Evolutionary conservation across 2,888 invertebrate genomes (phyloP).

Genomic region (Panzeria rudis): DNA sequence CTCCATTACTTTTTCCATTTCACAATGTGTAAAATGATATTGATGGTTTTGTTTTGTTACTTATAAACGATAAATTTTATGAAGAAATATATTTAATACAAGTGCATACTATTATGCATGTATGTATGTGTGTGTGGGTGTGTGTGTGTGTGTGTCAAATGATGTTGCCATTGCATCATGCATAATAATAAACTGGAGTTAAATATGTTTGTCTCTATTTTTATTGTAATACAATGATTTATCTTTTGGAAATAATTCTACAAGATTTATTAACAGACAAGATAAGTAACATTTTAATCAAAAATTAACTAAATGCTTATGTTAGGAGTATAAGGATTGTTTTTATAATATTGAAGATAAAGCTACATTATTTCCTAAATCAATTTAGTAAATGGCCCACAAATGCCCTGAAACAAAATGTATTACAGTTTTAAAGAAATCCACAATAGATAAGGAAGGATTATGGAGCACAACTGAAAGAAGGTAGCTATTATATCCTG

Average conservation of each 20-base stretch:
- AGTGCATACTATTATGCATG: neutral
- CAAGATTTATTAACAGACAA: neutral
- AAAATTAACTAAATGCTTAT: neutral
- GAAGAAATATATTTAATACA: conserved; percentile 19
- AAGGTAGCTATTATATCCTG: too few species aligned
- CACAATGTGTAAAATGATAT: conserved; percentile 45
- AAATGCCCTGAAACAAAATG: too few species aligned
- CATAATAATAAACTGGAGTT: conserved; percentile 31
- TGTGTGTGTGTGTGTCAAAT: neutral
- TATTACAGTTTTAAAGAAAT: too few species aligned
- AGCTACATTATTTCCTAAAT: too few species aligned
- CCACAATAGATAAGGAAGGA: too few species aligned
- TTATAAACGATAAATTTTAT: conserved; percentile 54
- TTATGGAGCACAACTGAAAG: too few species aligned
- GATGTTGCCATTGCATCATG: neutral
- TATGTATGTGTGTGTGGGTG: neutral
- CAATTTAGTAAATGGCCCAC: too few species aligned
- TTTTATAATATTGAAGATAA: too few species aligned
- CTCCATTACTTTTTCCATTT: conserved; percentile 9
- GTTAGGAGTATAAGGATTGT: too few species aligned
- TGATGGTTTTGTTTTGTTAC: conserved; percentile 66
- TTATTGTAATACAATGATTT: conserved; percentile 28
- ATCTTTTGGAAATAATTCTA: conserved; percentile 30
- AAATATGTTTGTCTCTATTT: conserved; percentile 15
- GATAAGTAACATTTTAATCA: neutral